A percentile compares a stretch with the other conserved stretches of the same genome.
These are phyloP conservation scores for Mesembrinibis cayennensis DNA, from an alignment of 2,113 vertebrate species.

Conservation along the genomic window DNA sequence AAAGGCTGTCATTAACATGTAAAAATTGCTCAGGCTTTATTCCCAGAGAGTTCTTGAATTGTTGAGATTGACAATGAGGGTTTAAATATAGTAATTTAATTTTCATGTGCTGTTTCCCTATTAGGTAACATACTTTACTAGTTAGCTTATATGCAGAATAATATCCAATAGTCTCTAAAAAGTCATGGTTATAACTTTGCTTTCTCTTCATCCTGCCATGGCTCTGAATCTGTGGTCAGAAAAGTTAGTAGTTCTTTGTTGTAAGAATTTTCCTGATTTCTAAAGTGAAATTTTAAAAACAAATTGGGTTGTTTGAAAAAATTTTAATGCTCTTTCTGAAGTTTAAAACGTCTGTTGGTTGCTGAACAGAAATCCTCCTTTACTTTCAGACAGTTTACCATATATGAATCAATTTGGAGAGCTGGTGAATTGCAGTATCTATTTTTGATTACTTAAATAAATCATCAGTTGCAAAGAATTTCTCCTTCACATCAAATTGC, in stretches of 20 bases:
- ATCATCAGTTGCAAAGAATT: neutral
- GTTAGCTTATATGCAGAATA: neutral
- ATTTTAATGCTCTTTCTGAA: neutral
- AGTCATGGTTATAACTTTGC: neutral
- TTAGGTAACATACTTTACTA: neutral
- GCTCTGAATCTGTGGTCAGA: neutral
- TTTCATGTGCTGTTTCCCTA: neutral
- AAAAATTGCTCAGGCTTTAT: neutral
- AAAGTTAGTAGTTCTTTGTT: neutral
- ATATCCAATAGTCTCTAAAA: neutral
- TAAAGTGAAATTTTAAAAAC: neutral
- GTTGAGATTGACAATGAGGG: neutral
- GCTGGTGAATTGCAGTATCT: neutral
- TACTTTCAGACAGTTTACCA: neutral
- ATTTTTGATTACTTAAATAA: neutral
- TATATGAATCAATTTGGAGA: neutral
- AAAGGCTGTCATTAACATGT: neutral
- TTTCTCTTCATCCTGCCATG: neutral
- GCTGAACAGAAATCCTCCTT: neutral
- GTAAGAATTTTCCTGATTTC: neutral
- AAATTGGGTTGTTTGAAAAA: neutral
- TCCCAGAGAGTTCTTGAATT: neutral
- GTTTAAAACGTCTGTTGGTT: neutral
- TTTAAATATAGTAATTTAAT: neutral
- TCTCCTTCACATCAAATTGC: neutral